A percentile compares a stretch with the other conserved stretches of the same genome.
Conservation (phyloP, 2,797 vertebrate genomes). For the Pelodytes ibericus region DNA sequence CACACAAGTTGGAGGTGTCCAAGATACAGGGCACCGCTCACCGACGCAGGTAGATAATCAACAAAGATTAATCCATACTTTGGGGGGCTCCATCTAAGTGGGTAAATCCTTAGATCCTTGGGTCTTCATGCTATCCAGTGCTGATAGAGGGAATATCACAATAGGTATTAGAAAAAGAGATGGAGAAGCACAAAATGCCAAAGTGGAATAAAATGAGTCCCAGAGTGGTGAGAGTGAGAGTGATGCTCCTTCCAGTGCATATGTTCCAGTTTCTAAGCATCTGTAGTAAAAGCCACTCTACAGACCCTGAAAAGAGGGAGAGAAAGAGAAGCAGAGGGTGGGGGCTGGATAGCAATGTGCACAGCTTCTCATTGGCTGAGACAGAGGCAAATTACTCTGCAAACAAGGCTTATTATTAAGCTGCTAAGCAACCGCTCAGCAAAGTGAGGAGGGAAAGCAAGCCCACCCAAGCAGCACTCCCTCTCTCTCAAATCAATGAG, state of each 20-base stretch:
- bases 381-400: slow-evolving; percentile 93
- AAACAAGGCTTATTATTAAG: slow-evolving; percentile 94
- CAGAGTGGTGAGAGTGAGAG: slow-evolving; percentile 1
- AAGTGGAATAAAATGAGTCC: background rate
- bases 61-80: slow-evolving; percentile 39
- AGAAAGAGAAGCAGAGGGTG: slow-evolving; percentile 51
- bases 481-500: slow-evolving; percentile 66
- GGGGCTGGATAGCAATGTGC: slow-evolving; percentile 87
- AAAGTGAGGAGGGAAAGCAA: slow-evolving; percentile 83
- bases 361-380: slow-evolving; percentile 87
- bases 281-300: slow-evolving; percentile 79
- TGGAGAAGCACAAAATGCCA: background rate
- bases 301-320: slow-evolving; percentile 77
- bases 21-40: slow-evolving; percentile 71
- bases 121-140: slow-evolving; percentile 76
- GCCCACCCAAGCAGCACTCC: slow-evolving; percentile 83
- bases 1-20: slow-evolving; percentile 5
- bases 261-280: slow-evolving; percentile 79
- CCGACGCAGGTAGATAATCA: background rate
- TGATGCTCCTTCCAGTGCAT: slow-evolving; percentile 66
- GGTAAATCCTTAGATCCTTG: slow-evolving; percentile 80
- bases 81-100: slow-evolving; percentile 68
- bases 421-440: slow-evolving; percentile 93
- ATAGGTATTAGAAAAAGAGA: slow-evolving; percentile 38
- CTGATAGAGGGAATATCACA: slow-evolving; percentile 64